These are phyloP conservation scores for Loxodonta africana DNA, from an alignment of 2,113 vertebrate species.

Conservation along the genomic window DNA sequence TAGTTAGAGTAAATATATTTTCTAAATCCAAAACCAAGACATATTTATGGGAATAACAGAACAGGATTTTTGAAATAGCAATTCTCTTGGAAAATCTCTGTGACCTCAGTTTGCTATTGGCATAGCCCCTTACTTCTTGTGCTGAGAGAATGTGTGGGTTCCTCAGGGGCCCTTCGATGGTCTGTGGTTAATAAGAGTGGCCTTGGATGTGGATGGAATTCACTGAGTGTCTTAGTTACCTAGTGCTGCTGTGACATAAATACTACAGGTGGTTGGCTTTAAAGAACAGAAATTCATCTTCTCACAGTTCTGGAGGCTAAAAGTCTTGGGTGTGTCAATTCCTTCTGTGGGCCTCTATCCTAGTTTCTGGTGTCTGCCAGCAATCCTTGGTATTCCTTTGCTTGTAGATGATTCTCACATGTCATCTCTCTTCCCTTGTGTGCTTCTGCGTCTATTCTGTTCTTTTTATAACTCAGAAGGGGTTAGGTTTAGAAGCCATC, in stretches of 20 bases:
- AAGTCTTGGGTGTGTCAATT: background rate
- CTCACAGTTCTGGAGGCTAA: background rate
- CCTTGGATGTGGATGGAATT: background rate
- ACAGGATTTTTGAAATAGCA: background rate
- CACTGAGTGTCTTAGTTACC: background rate
- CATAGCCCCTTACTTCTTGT: background rate
- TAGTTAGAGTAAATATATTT: conserved; percentile 3
- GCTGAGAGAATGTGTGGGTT: background rate
- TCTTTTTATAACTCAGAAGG: background rate
- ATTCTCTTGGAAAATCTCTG: conserved; percentile 40
- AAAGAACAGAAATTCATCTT: background rate
- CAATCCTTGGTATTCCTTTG: background rate
- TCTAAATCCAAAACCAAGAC: conserved; percentile 13
- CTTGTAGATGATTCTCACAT: background rate
- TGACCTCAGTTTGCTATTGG: background rate
- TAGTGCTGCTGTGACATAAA: background rate
- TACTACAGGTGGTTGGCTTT: background rate
- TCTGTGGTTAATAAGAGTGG: background rate
- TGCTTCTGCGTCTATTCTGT: background rate
- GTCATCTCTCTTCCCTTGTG: background rate
- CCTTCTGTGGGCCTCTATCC: background rate
- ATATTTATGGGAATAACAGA: background rate
- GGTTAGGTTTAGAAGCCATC: background rate
- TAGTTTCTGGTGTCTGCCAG: background rate
- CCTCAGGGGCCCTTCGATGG: background rate